Percentiles rank a stretch among this genome's conserved stretches.
These are phyloP conservation scores for Cancer borealis DNA, from an alignment of 2,888 invertebrate species.

Conservation along the genomic window DNA sequence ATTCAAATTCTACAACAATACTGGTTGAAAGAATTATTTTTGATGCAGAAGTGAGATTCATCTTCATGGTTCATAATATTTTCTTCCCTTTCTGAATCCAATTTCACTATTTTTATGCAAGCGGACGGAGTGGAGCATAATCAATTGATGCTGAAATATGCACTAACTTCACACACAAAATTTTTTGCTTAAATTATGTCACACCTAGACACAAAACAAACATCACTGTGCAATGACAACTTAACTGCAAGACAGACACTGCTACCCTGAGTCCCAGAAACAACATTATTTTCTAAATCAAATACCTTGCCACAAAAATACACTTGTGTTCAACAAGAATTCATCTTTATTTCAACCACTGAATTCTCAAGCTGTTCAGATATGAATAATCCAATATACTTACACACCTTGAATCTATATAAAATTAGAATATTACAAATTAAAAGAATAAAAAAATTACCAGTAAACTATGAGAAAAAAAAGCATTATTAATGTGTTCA, in stretches of 20 bases:
- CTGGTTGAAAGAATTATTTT: background rate
- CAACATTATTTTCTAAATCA: background rate
- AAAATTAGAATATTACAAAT: background rate
- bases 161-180: background rate
- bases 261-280: background rate
- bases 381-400: background rate
- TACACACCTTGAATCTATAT: background rate
- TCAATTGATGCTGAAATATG: background rate
- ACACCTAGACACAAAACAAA: background rate
- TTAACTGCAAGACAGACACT: background rate
- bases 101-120: background rate
- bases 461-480: background rate
- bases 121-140: constrained; percentile 12
- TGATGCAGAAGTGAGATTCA: background rate
- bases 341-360: background rate
- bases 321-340: background rate
- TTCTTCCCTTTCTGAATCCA: background rate
- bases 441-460: background rate
- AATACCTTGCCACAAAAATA: background rate
- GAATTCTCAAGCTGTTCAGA: background rate
- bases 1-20: background rate
- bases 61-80: background rate
- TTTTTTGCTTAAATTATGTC: background rate
- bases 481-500: background rate
- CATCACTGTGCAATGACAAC: background rate